Conservation (phyloP, 92 coral and sea anemone genomes). For the Siderastrea siderea region DNA sequence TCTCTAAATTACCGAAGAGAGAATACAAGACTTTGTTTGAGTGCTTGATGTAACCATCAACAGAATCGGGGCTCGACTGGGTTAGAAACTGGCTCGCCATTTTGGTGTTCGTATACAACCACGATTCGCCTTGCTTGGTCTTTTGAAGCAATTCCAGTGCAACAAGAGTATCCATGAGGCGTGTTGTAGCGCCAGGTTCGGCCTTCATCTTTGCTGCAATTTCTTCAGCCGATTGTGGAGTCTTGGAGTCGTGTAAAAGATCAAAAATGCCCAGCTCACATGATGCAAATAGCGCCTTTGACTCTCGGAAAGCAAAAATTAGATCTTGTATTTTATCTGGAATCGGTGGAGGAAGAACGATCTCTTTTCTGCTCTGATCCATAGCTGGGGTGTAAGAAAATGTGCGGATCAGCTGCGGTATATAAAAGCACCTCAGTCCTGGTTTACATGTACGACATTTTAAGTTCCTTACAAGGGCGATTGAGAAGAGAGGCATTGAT, state of each 20-base stretch:
- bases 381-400: neutral
- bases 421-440: too few relatives aligned
- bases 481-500: too few relatives aligned
- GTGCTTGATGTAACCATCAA: conserved; percentile 46
- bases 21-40: conserved; percentile 56
- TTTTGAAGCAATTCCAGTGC: conserved; percentile 67
- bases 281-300: conserved; percentile 54
- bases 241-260: conserved; percentile 32
- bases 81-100: conserved; percentile 61
- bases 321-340: conserved; percentile 46
- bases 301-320: conserved; percentile 62
- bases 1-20: conserved; percentile 60
- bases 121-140: conserved; percentile 14
- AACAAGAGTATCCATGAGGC: conserved; percentile 70
- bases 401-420: neutral
- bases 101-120: conserved; percentile 53
- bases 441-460: too few relatives aligned
- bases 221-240: conserved; percentile 45
- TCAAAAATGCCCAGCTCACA: conserved; percentile 77
- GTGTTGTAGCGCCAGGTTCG: conserved; percentile 63
- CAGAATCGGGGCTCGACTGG: conserved; percentile 51
- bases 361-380: neutral
- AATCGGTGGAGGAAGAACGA: conserved; percentile 34
- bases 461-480: too few relatives aligned
- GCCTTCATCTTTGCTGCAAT: conserved; percentile 52